phyloP scores from a whole-genome alignment of 2,888 invertebrate species.

The Polyommatus iphigenia region DNA sequence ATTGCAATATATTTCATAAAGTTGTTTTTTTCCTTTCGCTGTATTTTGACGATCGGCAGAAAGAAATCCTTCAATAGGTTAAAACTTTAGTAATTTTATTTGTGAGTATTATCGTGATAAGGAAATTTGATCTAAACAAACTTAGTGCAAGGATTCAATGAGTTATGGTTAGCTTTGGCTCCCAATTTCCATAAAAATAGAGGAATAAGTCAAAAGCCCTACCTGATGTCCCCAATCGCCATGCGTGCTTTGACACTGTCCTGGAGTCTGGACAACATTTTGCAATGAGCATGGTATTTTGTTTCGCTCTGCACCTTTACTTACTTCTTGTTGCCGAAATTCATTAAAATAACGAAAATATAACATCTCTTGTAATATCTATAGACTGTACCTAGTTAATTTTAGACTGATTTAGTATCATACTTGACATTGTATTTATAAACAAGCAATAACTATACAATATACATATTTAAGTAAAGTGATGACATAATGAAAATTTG shows the following conservation, averaged over 20 bases:
- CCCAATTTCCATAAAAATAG: not conserved
- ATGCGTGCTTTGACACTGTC: slow-evolving; percentile 67
- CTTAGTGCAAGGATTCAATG: not conserved
- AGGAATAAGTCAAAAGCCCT: not conserved
- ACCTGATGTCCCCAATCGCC: slow-evolving; percentile 65
- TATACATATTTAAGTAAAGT: not conserved
- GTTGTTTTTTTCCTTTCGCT: slow-evolving; percentile 30
- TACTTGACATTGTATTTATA: not conserved
- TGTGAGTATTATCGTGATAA: slow-evolving; percentile 36
- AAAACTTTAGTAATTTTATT: slow-evolving; percentile 52
- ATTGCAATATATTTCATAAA: slow-evolving; percentile 29
- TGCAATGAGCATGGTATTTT: slow-evolving; percentile 28
- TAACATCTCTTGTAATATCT: not conserved
- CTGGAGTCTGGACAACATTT: slow-evolving; percentile 31
- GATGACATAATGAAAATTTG: not conserved
- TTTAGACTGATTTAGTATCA: not conserved
- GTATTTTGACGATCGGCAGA: slow-evolving; percentile 69
- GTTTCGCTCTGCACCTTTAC: not conserved
- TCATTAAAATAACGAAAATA: not conserved
- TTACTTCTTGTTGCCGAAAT: not conserved
- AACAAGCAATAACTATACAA: not conserved
- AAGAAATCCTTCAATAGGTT: slow-evolving; percentile 66
- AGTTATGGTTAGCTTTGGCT: slow-evolving; percentile 2
- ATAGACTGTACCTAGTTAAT: not conserved
- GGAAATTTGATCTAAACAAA: not conserved